Base-by-base conservation (phyloP, 2,113 vertebrate species). In the Ornithorhynchus anatinus region DNA sequence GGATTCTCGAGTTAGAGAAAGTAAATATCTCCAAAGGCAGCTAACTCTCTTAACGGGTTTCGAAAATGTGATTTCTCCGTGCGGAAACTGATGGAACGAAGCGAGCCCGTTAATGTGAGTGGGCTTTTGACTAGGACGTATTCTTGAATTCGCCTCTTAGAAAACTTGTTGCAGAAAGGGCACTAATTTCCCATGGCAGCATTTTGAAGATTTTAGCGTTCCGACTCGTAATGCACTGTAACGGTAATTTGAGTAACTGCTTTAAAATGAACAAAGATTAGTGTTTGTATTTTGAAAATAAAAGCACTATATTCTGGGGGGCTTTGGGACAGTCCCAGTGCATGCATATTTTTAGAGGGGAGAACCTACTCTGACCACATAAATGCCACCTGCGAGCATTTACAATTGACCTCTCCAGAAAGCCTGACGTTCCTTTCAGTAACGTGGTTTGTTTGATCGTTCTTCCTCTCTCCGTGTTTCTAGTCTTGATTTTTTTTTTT, bases 231-330 rank as follows among this genome's bases (percentile, higher is more conserved):
- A 48, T 39, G 33, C n/a, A n/a, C n/a, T 8, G 53, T 59, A 48
- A 61, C 25, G 40, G 44, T 54, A 32, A 50, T 57, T 53, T 60
- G 51, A 50, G 45, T 36, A 57, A 13, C 14, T 56, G n/a, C 35
- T 51, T 67, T 72, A 37, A 56, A 75, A 65, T 29, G 80, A 58
- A 81, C 61, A 67, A 65, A 61, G 66, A 56, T 77, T 82, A 81
- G 80, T 78, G 75, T 84, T 5, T 67, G 74, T 59, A 29, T 79
- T 77, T 82, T 72, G 75, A 42, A 47, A 38, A 59, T 56, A n/a
- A 59, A 85, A 60, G 62, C 36, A 63, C 17, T 53, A 33, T 63
- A 31, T 56, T 87, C 88, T 60, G 37, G 38, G 53, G 14, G 12
- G 43, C 66, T 16, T 44, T 69, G n/a, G n/a, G n/a, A n/a, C n/a